Conservation (phyloP, 2,888 invertebrate genomes). For the Ariolimax columbianus region DNA sequence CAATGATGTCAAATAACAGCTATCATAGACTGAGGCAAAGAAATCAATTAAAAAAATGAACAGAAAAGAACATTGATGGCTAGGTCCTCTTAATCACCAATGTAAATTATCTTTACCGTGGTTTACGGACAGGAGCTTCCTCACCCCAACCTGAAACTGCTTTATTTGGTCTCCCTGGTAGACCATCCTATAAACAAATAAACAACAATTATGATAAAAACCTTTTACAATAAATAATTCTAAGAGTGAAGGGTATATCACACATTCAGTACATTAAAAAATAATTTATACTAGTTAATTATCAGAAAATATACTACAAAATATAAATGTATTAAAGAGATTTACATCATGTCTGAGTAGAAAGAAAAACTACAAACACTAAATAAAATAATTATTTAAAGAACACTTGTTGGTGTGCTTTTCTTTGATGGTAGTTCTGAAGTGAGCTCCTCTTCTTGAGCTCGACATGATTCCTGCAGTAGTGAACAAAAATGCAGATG, state of each 20-base stretch:
- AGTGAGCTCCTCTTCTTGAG: constrained; percentile 52
- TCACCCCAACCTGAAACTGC: constrained; percentile 72
- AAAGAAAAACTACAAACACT: neutral
- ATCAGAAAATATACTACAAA: no score
- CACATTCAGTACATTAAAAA: no score
- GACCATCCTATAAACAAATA: constrained; percentile 46
- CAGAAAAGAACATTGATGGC: neutral
- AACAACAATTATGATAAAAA: neutral
- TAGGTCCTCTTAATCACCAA: neutral
- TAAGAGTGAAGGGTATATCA: no score
- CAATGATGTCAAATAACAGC: neutral
- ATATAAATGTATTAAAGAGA: no score
- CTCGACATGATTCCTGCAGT: no score
- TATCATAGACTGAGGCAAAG: neutral
- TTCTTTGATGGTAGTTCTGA: constrained; percentile 27
- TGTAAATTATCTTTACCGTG: constrained; percentile 43
- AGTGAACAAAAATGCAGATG: no score
- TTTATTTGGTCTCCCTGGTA: constrained; percentile 67
- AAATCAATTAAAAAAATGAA: neutral
- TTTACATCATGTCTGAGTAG: no score
- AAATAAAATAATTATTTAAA: neutral
- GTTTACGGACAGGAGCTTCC: constrained; percentile 64
- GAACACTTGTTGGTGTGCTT: constrained; percentile 21
- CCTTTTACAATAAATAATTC: no score
- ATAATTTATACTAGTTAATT: no score